Evolutionary conservation across 1,140 invertebrate genomes (phyloP).

Genomic region (Drosophila murphyi): DNA sequence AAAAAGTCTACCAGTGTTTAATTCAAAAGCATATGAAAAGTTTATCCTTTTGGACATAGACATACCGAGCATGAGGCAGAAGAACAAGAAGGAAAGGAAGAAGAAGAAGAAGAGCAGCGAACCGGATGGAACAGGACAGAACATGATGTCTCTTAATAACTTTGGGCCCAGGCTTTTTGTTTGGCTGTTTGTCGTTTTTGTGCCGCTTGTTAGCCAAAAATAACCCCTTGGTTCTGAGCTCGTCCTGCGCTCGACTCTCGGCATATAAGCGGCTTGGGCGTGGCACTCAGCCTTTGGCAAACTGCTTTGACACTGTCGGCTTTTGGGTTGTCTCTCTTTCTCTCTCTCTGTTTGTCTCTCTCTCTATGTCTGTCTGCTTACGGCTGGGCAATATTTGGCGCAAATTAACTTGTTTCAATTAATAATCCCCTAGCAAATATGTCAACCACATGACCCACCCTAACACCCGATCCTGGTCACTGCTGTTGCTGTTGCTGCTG

Average conservation of each 20-base stretch:
- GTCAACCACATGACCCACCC: slow-evolving; percentile 72
- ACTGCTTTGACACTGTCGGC: slow-evolving; percentile 64
- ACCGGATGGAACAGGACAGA: slow-evolving; percentile 16
- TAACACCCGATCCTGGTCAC: not conserved
- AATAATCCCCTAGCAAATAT: slow-evolving; percentile 84
- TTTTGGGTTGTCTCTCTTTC: slow-evolving; percentile 9
- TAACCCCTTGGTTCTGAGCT: not conserved
- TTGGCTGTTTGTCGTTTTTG: slow-evolving; percentile 70
- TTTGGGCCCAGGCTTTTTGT: slow-evolving; percentile 76
- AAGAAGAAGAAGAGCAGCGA: not conserved
- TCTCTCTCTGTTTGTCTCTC: slow-evolving; percentile 8
- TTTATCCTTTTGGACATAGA: slow-evolving; percentile 60
- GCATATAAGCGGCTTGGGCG: slow-evolving; percentile 28
- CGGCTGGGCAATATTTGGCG: slow-evolving; percentile 63
- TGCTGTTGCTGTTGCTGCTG: not conserved
- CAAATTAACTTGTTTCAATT: slow-evolving; percentile 84
- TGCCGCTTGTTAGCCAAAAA: slow-evolving; percentile 56
- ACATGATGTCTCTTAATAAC: slow-evolving; percentile 80
- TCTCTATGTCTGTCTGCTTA: slow-evolving; percentile 33
- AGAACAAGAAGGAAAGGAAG: slow-evolving; percentile 23
- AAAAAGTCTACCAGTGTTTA: slow-evolving; percentile 65
- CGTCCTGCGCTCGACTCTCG: not conserved
- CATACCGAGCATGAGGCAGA: not conserved
- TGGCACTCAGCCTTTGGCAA: slow-evolving; percentile 62
- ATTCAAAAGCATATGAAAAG: slow-evolving; percentile 79